A percentile compares a stretch with the other conserved stretches of the same genome.
Evolutionary conservation across 2,888 invertebrate species (phyloP).

Genomic region (Standfussiana lucernea): DNA sequence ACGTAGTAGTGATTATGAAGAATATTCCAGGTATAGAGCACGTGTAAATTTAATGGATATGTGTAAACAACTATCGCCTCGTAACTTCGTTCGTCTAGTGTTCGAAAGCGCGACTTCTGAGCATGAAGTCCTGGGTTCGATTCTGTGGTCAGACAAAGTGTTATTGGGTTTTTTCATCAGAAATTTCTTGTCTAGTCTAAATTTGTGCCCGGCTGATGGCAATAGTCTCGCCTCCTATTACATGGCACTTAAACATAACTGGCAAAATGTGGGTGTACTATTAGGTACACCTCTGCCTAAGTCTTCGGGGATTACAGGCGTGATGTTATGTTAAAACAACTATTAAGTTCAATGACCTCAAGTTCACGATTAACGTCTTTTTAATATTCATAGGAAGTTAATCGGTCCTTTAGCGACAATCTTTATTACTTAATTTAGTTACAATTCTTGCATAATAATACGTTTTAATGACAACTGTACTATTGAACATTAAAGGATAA

Average conservation of each 20-base stretch:
- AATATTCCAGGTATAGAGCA: no score
- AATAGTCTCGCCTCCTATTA: not conserved
- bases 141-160: not conserved
- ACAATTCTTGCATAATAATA: slow-evolving; percentile 31
- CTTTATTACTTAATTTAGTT: slow-evolving; percentile 46
- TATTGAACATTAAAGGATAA: not conserved
- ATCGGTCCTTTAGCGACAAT: slow-evolving; percentile 10
- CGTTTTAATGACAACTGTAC: slow-evolving; percentile 21
- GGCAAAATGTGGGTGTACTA: no score
- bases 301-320: not conserved
- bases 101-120: not conserved
- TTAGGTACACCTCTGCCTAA: not conserved
- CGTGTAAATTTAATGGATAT: no score
- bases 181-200: not conserved
- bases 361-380: not conserved
- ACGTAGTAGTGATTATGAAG: no score
- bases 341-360: slow-evolving; percentile 21
- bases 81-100: not conserved
- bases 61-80: not conserved
- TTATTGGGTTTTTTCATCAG: not conserved
- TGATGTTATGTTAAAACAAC: not conserved
- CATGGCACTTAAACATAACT: not conserved
- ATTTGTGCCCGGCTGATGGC: not conserved
- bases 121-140: not conserved
- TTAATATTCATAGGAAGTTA: slow-evolving; percentile 43